Conservation (phyloP, 2,888 invertebrate species). For the Callosobruchus maculatus region DNA sequence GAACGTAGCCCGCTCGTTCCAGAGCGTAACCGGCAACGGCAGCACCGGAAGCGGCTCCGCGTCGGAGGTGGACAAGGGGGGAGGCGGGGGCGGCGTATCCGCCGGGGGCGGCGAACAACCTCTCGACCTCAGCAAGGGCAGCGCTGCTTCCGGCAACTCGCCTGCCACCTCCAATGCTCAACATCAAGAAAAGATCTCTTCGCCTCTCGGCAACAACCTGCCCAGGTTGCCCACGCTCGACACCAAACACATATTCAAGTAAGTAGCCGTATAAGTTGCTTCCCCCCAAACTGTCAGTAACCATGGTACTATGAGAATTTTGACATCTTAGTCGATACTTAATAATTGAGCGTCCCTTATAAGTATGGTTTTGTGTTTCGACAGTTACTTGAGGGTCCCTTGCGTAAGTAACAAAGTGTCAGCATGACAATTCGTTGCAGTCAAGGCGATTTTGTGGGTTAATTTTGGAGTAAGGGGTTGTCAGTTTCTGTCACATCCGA, state of each 20-base stretch:
- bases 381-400: no score
- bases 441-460: no score
- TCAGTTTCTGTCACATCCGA: no score
- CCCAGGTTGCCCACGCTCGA: conserved; percentile 49
- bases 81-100: conserved; percentile 19
- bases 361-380: no score
- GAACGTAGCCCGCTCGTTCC: background rate
- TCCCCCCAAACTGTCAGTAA: background rate
- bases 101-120: conserved; percentile 66
- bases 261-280: conserved; percentile 48
- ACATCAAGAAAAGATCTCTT: conserved; percentile 30
- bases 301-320: no score
- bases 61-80: conserved; percentile 26
- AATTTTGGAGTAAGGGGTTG: no score
- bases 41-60: background rate
- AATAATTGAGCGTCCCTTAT: no score
- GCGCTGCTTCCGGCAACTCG: conserved; percentile 26
- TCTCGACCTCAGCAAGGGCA: conserved; percentile 79
- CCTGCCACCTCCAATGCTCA: conserved; percentile 20
- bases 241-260: conserved; percentile 66
- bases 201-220: conserved; percentile 34
- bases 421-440: no score
- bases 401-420: no score
- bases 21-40: background rate
- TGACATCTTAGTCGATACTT: no score